These are phyloP conservation scores for Coilia nasus DNA, from an alignment of 2,797 vertebrate species.

Conservation along the genomic window DNA sequence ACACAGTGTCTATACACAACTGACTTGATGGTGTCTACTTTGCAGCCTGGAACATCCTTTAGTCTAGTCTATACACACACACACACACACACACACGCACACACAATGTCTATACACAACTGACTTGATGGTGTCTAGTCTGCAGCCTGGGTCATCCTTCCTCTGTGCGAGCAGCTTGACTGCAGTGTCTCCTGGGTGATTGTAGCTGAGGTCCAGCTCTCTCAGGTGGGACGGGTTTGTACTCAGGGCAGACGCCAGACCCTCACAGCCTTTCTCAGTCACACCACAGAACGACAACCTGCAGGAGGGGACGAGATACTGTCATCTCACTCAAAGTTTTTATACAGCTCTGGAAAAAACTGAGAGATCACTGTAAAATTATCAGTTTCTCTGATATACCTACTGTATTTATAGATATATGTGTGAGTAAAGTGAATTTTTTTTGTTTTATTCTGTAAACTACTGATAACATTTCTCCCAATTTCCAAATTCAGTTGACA, in stretches of 20 bases:
- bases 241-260: background rate
- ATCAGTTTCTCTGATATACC: no score
- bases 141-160: background rate
- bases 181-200: background rate
- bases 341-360: no score
- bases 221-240: background rate
- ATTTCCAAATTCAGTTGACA: no score
- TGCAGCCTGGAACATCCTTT: background rate
- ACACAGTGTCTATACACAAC: background rate
- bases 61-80: background rate
- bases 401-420: no score
- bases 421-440: no score
- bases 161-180: background rate
- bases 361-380: no score
- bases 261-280: background rate
- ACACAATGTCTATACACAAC: background rate
- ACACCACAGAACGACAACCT: constrained; percentile 19
- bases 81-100: constrained; percentile 18
- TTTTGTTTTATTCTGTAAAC: no score
- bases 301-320: background rate
- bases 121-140: background rate
- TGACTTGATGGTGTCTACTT: background rate
- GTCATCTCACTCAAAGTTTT: no score
- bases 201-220: constrained; percentile 4
- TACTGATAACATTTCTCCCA: no score